Percentiles rank a stretch among this genome's conserved stretches.
These are phyloP conservation scores for Sakesphorus luctuosus DNA, from an alignment of 2,113 vertebrate species.

Conservation along the genomic window DNA sequence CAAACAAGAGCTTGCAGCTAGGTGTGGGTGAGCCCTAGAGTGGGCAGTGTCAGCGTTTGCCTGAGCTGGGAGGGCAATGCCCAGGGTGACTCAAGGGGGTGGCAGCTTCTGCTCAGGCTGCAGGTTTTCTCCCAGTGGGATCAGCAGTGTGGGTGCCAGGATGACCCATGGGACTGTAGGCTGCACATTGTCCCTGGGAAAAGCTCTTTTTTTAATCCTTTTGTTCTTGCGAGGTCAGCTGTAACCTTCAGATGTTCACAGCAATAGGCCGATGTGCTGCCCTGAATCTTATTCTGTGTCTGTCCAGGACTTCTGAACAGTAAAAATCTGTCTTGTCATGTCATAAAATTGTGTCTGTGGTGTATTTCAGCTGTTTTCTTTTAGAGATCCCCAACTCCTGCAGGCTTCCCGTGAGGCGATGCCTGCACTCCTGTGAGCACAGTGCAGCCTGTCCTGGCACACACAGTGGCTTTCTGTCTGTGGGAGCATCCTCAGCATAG, in stretches of 20 bases:
- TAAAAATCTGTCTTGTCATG: background rate
- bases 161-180: rapidly evolving
- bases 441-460: background rate
- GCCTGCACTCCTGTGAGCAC: background rate
- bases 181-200: background rate
- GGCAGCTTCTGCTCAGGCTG: background rate
- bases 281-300: background rate
- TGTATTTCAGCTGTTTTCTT: background rate
- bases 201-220: background rate
- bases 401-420: background rate
- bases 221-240: rapidly evolving
- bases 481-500: background rate
- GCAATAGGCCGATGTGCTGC: rapidly evolving
- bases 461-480: rapidly evolving
- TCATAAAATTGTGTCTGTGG: background rate
- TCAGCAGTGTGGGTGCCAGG: background rate
- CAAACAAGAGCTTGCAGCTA: background rate
- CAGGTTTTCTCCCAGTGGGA: rapidly evolving
- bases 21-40: background rate
- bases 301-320: background rate
- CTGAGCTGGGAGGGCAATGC: background rate
- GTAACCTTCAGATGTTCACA: background rate
- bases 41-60: background rate
- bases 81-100: background rate
- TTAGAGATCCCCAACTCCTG: rapidly evolving